Percentiles rank a stretch among this genome's conserved stretches.
phyloP scores from a whole-genome alignment of 2,888 invertebrate species.

The Drosophila buzzatii region DNA sequence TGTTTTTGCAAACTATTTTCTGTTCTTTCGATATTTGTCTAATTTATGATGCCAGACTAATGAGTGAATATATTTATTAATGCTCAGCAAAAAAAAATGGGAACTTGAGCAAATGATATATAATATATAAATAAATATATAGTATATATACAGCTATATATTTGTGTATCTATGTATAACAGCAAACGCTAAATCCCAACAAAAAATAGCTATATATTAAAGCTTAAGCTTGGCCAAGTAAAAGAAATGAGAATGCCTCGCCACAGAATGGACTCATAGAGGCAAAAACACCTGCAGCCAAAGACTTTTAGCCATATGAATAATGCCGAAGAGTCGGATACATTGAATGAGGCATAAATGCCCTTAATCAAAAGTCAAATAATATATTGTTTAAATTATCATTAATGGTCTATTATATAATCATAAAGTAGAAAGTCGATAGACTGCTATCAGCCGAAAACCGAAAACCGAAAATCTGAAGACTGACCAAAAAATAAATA shows the following conservation, averaged over 20 bases:
- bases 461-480: background rate
- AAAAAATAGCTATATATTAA: background rate
- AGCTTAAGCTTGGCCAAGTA: background rate
- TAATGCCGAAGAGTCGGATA: background rate
- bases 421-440: constrained; percentile 40
- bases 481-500: background rate
- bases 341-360: background rate
- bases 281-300: background rate
- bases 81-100: constrained; percentile 18
- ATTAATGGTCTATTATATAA: constrained; percentile 14
- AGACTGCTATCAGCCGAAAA: background rate
- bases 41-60: constrained; percentile 70
- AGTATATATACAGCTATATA: constrained; percentile 11
- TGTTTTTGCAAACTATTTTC: constrained; percentile 15
- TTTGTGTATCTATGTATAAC: background rate
- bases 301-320: background rate
- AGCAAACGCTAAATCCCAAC: constrained; percentile 29
- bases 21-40: constrained; percentile 65
- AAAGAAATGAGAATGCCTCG: background rate
- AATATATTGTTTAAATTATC: background rate
- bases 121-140: constrained; percentile 7
- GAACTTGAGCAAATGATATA: constrained; percentile 20
- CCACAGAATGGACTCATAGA: background rate
- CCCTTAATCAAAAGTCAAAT: background rate
- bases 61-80: constrained; percentile 77